Base-by-base conservation (phyloP, 35 echinoderm and acorn worm species). In the Stichopus chloronotus region DNA sequence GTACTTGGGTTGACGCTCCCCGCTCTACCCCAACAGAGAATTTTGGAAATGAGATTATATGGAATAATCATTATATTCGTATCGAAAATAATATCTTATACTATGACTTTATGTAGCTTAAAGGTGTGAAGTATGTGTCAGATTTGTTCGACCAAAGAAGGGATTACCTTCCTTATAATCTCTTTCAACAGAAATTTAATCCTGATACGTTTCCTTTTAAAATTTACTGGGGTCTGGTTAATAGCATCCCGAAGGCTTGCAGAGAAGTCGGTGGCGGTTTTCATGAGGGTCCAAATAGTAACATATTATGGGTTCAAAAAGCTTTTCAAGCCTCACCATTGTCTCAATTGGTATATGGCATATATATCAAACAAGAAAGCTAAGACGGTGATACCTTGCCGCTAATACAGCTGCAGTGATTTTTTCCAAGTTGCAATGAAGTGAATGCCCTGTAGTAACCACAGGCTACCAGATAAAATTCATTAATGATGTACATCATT, bases 121-220 rank as follows among this genome's bases (percentile, higher is more conserved):
- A 82, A 53, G 30, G 24, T 55, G 79, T 53, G 3, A 82, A 82
- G 10, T 82, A 53, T 82, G 79, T 82, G 17, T 55, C 79, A 55
- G 30, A 83, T 19, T 52, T 56, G 43, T 83, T 83, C 55, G 79
- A 83, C 53, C 52, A 56, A 7, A 83, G 12, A 52, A 25, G 79
- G 8, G 53, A 82, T 55, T 25, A 30, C 17, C 2, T 9, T 83
- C 43, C 10, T 9, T 11, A 54, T 55, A 12, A 83, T 83, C 53
- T 52, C 55, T 53, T 83, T 56, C 25, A 83, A 83, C 79, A 83
- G 30, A 83, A 83, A 83, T 55, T 55, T 56, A 43, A 83, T 19
- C 16, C 53, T 3, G 53, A 83, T 83, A 6, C 52, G 43, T 83
- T 83, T 83, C 43, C 79, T 19, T 54, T 83, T 56, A 83, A 10